Percentiles rank a stretch among this genome's conserved stretches.
These are phyloP conservation scores for Caenorhabditis sp. DNA, from an alignment of 2,888 invertebrate genomes.

Conservation along the genomic window DNA sequence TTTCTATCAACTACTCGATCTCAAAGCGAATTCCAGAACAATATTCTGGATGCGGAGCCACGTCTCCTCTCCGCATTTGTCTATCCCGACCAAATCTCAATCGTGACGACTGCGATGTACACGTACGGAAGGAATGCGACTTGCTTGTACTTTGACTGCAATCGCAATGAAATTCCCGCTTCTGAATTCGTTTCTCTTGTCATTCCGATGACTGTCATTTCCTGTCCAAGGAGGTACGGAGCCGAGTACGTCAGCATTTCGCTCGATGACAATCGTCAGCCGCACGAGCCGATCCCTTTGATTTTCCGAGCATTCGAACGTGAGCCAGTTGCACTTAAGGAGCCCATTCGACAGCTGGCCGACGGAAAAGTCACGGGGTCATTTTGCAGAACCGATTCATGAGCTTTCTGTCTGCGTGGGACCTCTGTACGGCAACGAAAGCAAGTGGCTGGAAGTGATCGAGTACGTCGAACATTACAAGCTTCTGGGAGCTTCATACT, in stretches of 20 bases:
- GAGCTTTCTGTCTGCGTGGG: slow-evolving; percentile 32
- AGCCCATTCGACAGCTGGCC: background rate
- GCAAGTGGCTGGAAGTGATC: slow-evolving; percentile 16
- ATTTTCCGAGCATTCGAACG: slow-evolving; percentile 17
- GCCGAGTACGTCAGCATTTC: slow-evolving; percentile 15
- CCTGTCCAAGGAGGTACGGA: slow-evolving; percentile 28
- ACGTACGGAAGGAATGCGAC: slow-evolving; percentile 10
- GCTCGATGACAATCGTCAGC: background rate
- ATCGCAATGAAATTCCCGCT: slow-evolving; percentile 15
- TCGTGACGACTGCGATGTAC: slow-evolving; percentile 14
- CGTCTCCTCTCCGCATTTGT: slow-evolving; percentile 11
- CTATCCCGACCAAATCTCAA: slow-evolving; percentile 12
- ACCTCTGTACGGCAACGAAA: slow-evolving; percentile 33
- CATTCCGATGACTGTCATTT: slow-evolving; percentile 22
- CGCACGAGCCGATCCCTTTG: slow-evolving; percentile 17
- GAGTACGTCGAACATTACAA: slow-evolving; percentile 37
- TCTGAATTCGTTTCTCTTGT: slow-evolving; percentile 20
- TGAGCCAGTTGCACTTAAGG: background rate
- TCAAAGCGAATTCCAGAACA: slow-evolving; percentile 25
- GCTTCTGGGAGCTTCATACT: slow-evolving; percentile 30
- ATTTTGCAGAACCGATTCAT: slow-evolving; percentile 23
- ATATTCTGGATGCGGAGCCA: slow-evolving; percentile 19
- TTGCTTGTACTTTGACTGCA: slow-evolving; percentile 33
- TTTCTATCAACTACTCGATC: no score
- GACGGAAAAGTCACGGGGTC: background rate